phyloP scores from a whole-genome alignment of 1,140 invertebrate genomes.

The Sipha flava region DNA sequence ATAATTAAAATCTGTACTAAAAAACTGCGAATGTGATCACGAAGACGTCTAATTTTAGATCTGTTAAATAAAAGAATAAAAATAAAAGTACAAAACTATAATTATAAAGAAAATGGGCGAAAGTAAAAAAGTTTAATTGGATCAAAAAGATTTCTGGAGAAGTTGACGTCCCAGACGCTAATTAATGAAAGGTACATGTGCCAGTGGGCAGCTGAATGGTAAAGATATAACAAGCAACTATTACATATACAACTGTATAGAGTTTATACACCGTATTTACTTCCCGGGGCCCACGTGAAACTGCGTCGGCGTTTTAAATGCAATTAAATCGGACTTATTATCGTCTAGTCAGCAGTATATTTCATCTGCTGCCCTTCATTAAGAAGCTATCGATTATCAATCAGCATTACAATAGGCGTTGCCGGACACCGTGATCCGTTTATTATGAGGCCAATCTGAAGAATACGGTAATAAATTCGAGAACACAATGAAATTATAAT shows the following conservation, averaged over 20 bases:
- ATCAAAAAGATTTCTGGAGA: not conserved
- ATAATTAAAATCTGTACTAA: too few relatives aligned
- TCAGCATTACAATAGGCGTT: not conserved
- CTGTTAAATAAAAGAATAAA: too few relatives aligned
- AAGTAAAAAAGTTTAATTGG: not conserved
- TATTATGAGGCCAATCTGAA: too few relatives aligned
- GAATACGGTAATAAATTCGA: not conserved
- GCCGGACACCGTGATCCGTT: not conserved
- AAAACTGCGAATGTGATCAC: too few relatives aligned
- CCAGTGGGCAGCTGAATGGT: not conserved
- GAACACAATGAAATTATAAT: not conserved
- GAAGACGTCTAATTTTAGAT: too few relatives aligned
- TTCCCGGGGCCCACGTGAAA: not conserved
- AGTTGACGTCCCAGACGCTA: not conserved
- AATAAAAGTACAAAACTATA: too few relatives aligned
- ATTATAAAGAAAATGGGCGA: not conserved
- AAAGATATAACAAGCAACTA: not conserved
- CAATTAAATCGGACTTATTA: slow-evolving; percentile 4
- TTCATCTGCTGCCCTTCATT: not conserved
- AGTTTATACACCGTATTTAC: not conserved
- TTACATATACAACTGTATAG: too few relatives aligned
- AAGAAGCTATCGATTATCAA: not conserved
- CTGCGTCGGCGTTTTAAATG: not conserved
- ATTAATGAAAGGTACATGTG: not conserved
- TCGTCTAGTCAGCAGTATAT: not conserved